These are phyloP conservation scores for Drosophila erecta DNA, from an alignment of 1,140 invertebrate genomes.

Conservation along the genomic window DNA sequence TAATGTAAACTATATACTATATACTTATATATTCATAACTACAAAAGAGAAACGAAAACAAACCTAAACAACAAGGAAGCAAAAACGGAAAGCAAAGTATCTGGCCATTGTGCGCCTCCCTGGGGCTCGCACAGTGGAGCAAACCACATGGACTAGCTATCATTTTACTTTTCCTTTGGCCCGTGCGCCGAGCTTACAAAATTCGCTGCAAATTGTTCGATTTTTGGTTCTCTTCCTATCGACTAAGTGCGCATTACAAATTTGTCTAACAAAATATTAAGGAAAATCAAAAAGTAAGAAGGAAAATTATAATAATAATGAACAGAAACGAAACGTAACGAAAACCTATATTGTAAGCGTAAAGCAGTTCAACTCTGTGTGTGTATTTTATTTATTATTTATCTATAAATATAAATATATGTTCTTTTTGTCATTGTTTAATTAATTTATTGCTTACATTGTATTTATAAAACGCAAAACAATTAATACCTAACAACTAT, in stretches of 20 bases:
- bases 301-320: conserved; percentile 4
- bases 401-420: conserved; percentile 43
- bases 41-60: conserved; percentile 39
- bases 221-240: conserved; percentile 22
- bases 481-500: conserved; percentile 36
- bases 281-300: conserved; percentile 9
- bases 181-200: conserved; percentile 20
- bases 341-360: conserved; percentile 51
- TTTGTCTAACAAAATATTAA: conserved; percentile 53
- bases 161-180: not conserved
- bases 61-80: conserved; percentile 14
- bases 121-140: conserved; percentile 1
- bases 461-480: conserved; percentile 43
- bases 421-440: conserved; percentile 57
- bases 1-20: conserved; percentile 75
- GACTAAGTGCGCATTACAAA: conserved; percentile 43
- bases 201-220: conserved; percentile 9
- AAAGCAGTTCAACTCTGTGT: conserved; percentile 60
- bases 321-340: conserved; percentile 14
- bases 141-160: not conserved
- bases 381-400: conserved; percentile 72
- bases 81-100: conserved; percentile 11
- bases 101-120: not conserved
- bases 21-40: conserved; percentile 62
- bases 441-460: conserved; percentile 71